Percentiles rank a stretch among this genome's conserved stretches.
Conservation (phyloP, 1,140 invertebrate genomes). For the Delia radicum region DNA sequence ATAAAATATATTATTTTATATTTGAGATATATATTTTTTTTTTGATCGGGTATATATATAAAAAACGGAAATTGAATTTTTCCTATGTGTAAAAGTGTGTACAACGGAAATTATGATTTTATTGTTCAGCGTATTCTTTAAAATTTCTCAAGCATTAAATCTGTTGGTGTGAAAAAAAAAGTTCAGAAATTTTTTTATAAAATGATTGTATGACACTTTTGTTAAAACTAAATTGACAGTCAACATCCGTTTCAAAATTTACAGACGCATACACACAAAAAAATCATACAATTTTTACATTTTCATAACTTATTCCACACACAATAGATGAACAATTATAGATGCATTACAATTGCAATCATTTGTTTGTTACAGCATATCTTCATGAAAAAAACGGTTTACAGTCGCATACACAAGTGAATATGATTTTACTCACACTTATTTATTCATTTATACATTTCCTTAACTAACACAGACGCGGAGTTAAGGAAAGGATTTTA, state of each 20-base stretch:
- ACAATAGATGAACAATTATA: background rate
- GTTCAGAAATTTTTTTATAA: background rate
- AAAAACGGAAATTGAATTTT: conserved; percentile 13
- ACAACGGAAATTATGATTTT: conserved; percentile 1
- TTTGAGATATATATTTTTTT: too few relatives aligned
- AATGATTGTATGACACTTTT: background rate
- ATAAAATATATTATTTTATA: too few relatives aligned
- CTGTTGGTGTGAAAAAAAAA: background rate
- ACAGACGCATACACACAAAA: background rate
- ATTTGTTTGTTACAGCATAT: background rate
- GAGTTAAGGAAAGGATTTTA: background rate
- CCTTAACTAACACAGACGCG: background rate
- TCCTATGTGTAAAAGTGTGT: background rate
- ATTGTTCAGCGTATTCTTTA: background rate
- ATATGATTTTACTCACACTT: background rate
- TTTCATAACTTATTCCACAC: background rate
- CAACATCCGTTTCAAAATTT: background rate
- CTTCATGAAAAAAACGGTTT: too few relatives aligned
- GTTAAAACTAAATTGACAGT: background rate
- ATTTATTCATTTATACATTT: background rate
- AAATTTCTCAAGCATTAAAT: background rate
- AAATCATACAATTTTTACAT: background rate
- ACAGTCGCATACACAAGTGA: background rate
- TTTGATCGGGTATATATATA: too few relatives aligned
- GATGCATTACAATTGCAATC: background rate